Evolutionary conservation across 2,888 invertebrate genomes (phyloP).

Genomic region (Troides helena): DNA sequence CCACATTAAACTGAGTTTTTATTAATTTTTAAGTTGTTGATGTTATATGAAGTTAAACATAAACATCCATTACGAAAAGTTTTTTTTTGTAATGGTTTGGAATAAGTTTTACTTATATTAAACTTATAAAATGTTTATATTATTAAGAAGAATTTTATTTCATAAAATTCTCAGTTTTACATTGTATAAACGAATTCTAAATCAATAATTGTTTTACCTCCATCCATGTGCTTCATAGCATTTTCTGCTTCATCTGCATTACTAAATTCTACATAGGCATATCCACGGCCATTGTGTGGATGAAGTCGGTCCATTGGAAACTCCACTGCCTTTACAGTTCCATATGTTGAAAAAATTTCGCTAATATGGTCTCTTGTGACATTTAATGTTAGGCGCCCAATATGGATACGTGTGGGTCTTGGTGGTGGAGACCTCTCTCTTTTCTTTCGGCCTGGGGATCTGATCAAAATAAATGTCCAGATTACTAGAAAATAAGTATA

Average conservation of each 20-base stretch:
- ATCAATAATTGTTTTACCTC: constrained; percentile 80
- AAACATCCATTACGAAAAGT: too few relatives aligned
- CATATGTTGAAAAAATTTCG: constrained; percentile 95
- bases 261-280: constrained; percentile 97
- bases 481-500: too few relatives aligned
- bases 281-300: constrained; percentile 92
- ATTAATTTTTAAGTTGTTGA: too few relatives aligned
- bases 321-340: constrained; percentile 92
- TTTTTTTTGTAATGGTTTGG: too few relatives aligned
- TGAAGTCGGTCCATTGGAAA: constrained; percentile 94
- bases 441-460: constrained; percentile 83
- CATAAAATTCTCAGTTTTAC: background rate
- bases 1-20: too few relatives aligned
- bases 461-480: constrained; percentile 37
- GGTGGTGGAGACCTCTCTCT: constrained; percentile 94
- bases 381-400: constrained; percentile 95
- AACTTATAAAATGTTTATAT: too few relatives aligned
- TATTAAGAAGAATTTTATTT: too few relatives aligned
- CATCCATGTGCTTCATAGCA: constrained; percentile 99
- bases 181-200: background rate
- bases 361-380: constrained; percentile 93
- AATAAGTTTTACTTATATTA: too few relatives aligned
- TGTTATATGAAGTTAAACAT: too few relatives aligned
- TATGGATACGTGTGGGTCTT: constrained; percentile 95
- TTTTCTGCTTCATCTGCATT: constrained; percentile 97